These are phyloP conservation scores for Mus pahari DNA, from an alignment of 2,113 vertebrate species.

Conservation along the genomic window DNA sequence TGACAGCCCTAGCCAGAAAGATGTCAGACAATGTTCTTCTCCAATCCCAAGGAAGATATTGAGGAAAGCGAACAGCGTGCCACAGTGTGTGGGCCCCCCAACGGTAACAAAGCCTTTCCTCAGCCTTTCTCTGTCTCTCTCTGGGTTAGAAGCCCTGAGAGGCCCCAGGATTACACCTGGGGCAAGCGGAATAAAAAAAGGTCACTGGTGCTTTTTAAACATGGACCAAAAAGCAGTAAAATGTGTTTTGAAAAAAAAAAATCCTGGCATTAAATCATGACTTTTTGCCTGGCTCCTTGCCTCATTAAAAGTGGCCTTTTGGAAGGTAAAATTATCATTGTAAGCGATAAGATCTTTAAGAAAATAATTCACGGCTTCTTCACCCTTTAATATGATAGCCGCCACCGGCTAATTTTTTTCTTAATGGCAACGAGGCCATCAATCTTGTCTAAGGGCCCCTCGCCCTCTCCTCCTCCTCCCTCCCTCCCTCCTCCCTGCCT, in stretches of 20 bases:
- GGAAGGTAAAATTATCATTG: conserved; percentile 95
- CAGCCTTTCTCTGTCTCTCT: not conserved
- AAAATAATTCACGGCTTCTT: conserved; percentile 95
- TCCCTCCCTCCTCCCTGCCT: conserved; percentile 28
- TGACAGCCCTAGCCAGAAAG: not conserved
- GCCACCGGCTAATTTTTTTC: conserved; percentile 93
- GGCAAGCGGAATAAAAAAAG: conserved; percentile 91
- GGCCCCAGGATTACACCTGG: conserved; percentile 90
- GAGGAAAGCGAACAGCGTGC: not conserved
- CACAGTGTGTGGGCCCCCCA: not conserved
- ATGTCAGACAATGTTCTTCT: not conserved
- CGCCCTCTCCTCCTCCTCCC: conserved; percentile 80
- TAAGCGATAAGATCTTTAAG: conserved; percentile 95
- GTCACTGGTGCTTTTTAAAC: conserved; percentile 91
- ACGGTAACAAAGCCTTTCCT: not conserved
- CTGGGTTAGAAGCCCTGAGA: conserved; percentile 89
- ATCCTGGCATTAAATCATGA: conserved; percentile 92
- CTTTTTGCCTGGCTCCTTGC: conserved; percentile 91
- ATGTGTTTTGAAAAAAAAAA: conserved; percentile 91
- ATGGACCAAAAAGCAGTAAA: conserved; percentile 92
- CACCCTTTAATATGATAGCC: conserved; percentile 94
- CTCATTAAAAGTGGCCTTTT: conserved; percentile 96
- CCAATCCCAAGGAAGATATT: not conserved
- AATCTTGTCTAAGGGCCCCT: conserved; percentile 88
- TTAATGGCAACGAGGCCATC: conserved; percentile 93